Evolutionary conservation across 2,888 invertebrate genomes (phyloP).

Genomic region (Pecten maximus): DNA sequence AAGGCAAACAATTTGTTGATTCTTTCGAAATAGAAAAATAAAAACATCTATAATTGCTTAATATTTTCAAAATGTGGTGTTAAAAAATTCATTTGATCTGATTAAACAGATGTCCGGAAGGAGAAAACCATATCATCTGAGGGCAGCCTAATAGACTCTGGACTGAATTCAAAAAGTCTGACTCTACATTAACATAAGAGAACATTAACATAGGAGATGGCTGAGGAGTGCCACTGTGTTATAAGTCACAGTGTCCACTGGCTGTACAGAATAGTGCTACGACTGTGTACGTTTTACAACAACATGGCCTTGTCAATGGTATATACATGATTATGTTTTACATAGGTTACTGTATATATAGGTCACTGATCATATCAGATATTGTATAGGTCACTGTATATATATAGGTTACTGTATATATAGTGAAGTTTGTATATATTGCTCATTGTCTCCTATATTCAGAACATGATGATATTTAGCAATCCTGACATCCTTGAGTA

Average conservation of each 20-base stretch:
- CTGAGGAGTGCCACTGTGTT: neutral
- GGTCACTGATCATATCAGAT: too few relatives aligned
- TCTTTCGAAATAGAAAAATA: too few relatives aligned
- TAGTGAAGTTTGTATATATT: neutral
- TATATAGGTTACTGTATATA: too few relatives aligned
- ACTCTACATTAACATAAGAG: neutral
- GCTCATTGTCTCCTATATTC: neutral
- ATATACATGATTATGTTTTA: neutral
- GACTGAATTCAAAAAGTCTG: neutral
- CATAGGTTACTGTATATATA: too few relatives aligned
- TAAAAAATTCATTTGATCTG: neutral
- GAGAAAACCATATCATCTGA: conserved; percentile 9
- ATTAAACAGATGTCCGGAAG: neutral
- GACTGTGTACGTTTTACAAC: too few relatives aligned
- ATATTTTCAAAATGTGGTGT: too few relatives aligned
- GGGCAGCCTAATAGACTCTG: neutral
- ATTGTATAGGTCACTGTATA: too few relatives aligned
- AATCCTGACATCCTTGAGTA: too few relatives aligned
- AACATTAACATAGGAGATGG: too few relatives aligned
- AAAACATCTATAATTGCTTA: too few relatives aligned
- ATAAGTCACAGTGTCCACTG: neutral
- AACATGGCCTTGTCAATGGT: neutral
- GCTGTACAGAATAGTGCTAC: too few relatives aligned
- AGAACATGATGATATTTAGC: neutral
- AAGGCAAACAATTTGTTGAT: too few relatives aligned